These are phyloP conservation scores for Tyrophagus putrescentiae DNA, from an alignment of 1,140 invertebrate species.

Conservation along the genomic window DNA sequence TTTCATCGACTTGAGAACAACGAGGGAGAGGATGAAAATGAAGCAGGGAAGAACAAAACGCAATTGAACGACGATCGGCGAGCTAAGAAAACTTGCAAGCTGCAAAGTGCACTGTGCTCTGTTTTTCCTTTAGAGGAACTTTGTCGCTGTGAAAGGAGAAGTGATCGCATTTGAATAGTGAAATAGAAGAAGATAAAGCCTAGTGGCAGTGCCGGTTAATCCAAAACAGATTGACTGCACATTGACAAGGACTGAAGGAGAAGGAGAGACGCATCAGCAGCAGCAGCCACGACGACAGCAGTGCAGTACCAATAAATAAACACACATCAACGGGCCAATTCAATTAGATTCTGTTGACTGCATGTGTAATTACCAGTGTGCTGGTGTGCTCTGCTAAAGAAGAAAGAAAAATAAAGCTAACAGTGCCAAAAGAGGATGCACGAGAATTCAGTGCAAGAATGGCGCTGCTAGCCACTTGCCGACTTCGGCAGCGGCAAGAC, in stretches of 20 bases:
- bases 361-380: not conserved
- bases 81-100: not conserved
- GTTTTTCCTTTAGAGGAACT: too few relatives aligned
- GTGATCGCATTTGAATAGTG: too few relatives aligned
- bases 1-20: not conserved
- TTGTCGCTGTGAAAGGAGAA: too few relatives aligned
- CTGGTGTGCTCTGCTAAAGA: too few relatives aligned
- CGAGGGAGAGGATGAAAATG: not conserved
- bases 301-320: too few relatives aligned
- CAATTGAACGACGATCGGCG: not conserved
- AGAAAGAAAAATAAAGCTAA: too few relatives aligned
- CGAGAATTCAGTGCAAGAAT: not conserved
- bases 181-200: too few relatives aligned
- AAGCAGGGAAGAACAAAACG: not conserved
- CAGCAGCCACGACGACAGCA: too few relatives aligned
- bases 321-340: not conserved
- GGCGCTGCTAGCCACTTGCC: not conserved
- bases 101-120: too few relatives aligned
- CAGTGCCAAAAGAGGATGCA: not conserved
- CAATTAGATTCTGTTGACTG: not conserved
- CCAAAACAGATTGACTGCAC: constrained; percentile 12
- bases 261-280: too few relatives aligned
- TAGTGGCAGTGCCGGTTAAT: not conserved
- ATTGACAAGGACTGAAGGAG: not conserved
- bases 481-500: too few relatives aligned